Evolutionary conservation across 2,888 invertebrate species (phyloP), one percentile per base, ranked within the genome.

Genomic region (Rhingia campestris): DNA sequence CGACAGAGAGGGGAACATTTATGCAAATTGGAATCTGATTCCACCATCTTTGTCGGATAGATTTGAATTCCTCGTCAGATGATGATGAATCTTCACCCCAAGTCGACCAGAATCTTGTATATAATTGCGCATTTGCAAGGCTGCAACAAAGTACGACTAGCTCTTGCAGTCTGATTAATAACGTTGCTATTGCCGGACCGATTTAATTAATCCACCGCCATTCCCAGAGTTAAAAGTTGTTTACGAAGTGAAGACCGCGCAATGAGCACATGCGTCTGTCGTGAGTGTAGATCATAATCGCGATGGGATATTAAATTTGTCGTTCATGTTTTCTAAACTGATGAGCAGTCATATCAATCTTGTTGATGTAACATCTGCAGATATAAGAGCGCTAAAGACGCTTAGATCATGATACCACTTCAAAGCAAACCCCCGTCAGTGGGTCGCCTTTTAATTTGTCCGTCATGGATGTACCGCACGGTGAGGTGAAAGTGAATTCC

Each of bases 161-260:
- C 7, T 3, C 30, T 12, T 37, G 12, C 30, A 6, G 39, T 30
- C 45, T 54, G 53, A 47, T 43, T 49, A 58, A 43, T 72, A 43
- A 51, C 37, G 30, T 14, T 6, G 33, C 9, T 41, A 41, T 53
- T 22, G 37, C 30, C 9, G 33, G 14, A 43, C 33, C n/a, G 47
- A 63, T 72, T 72, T 77, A 77, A 77, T 77, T 72, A 72, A 70
- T 30, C 30, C 22, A 5, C 56, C 47, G 61, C 54, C 76, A 76
- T 37, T 69, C 22, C 32, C 45, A 4, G 12, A 12, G 33, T 37
- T 14, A 14, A 56, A 72, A 3, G 7, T 32, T 32, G 43, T 58
- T 41, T 7, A 12, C 6, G 4, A 22, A 47, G 14, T 22, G 6
- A 22, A 3, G 14, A 22, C 47, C 9, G 0, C 7, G 45, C 12